Evolutionary conservation across 2,888 invertebrate species (phyloP).

Genomic region (Microctonus hyperodae): DNA sequence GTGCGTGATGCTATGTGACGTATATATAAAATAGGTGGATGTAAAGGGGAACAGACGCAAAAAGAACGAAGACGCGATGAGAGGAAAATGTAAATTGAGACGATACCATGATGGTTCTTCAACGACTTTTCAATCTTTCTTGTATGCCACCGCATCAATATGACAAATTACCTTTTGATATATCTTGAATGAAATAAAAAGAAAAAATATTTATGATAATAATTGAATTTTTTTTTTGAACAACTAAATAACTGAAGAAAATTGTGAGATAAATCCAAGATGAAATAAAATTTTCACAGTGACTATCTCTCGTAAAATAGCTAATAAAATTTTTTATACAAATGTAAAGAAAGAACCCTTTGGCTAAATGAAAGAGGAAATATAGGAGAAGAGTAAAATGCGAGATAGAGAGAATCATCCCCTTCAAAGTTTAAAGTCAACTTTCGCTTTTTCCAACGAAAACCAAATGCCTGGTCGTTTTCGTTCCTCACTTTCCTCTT

Average conservation of each 20-base stretch:
- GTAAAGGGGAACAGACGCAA: background rate
- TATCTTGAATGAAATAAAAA: background rate
- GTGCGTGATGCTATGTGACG: slow-evolving; percentile 52
- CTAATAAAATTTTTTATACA: slow-evolving; percentile 38
- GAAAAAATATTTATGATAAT: too few relatives aligned
- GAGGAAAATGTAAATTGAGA: slow-evolving; percentile 41
- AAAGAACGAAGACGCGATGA: slow-evolving; percentile 28
- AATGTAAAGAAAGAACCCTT: background rate
- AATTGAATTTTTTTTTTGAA: too few relatives aligned
- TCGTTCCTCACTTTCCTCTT: slow-evolving; percentile 40
- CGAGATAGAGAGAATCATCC: slow-evolving; percentile 44
- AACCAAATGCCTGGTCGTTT: slow-evolving; percentile 25
- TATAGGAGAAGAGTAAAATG: slow-evolving; percentile 33
- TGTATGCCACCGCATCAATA: background rate
- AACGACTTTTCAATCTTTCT: slow-evolving; percentile 34
- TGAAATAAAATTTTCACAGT: slow-evolving; percentile 22
- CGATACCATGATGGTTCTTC: slow-evolving; percentile 31
- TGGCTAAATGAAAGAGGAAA: background rate
- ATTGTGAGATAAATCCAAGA: background rate
- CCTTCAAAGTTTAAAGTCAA: slow-evolving; percentile 59
- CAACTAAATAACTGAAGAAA: background rate
- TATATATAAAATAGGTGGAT: slow-evolving; percentile 13
- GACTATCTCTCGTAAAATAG: slow-evolving; percentile 30
- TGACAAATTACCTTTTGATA: slow-evolving; percentile 18
- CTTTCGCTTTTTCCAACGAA: slow-evolving; percentile 55